Evolutionary conservation across 2,797 vertebrate species (phyloP), one percentile per base, ranked within the genome.

Genomic region (Antrozous pallidus): DNA sequence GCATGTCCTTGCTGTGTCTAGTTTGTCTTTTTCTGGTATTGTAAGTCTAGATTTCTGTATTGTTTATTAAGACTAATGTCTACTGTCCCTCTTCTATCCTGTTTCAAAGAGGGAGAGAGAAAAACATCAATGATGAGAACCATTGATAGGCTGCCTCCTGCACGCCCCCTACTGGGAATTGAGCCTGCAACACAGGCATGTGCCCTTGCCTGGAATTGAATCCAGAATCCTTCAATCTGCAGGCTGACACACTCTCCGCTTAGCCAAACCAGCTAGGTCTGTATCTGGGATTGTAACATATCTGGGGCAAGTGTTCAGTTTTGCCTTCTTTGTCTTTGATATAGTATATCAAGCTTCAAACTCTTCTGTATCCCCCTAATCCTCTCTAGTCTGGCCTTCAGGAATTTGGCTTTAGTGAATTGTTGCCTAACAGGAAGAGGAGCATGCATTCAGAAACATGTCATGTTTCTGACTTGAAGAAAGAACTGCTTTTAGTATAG

Each of bases 1-100:
- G 70, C 22, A 69, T 51, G 36, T 70, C 33, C 28, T 65, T 63
- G 70, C 26, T 96, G 6, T 85, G 24, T 91, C 18, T 26, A 89
- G 8, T 82, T 83, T 88, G 40, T n/a, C 69, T 94, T 92, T 84
- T 91, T 82, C 81, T 84, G 42, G 6, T 84, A 88, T 82, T 90
- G 1, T 73, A 67, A 56, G 18, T 40, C 5, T 26, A 65, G 38
- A 56, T 65, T 69, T 88, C 42, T 90, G 3, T 74, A 45, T 31
- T 71, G 28, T 80, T 90, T 36, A 36, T 49, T 45, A 77, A 84
- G 58, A 80, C 31, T 71, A 47, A 7, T 75, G 6, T 74, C 71
- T 38, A 11, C 13, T 90, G 90, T 73, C 69, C 33, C 56, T 80
- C 38, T 51, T 28, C 42, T 42, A 42, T 40, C 38, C 75, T 51